A percentile compares a stretch with the other conserved stretches of the same genome.
phyloP scores from a whole-genome alignment of 2,797 vertebrate genomes.

The Podargus strigoides region DNA sequence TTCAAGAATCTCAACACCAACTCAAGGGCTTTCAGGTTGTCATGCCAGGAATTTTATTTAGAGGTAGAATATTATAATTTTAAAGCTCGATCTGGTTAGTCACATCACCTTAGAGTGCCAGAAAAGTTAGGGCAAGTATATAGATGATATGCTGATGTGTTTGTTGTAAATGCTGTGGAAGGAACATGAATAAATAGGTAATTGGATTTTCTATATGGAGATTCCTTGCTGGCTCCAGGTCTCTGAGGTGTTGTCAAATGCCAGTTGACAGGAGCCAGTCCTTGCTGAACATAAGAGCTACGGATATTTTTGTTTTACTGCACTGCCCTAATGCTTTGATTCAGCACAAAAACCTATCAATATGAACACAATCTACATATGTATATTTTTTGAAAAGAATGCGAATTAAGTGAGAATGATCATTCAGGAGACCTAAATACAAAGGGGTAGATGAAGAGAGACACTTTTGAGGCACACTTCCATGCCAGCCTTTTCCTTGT shows the following conservation, averaged over 20 bases:
- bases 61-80: background rate
- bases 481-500: background rate
- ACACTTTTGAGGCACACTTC: background rate
- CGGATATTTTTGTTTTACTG: background rate
- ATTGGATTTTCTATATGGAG: background rate
- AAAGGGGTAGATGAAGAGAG: background rate
- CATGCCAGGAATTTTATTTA: background rate
- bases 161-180: background rate
- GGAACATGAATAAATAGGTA: background rate
- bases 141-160: background rate
- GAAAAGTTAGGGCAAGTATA: background rate
- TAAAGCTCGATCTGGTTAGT: background rate
- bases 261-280: background rate
- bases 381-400: background rate
- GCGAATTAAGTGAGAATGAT: background rate
- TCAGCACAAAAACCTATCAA: background rate
- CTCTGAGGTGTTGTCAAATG: background rate
- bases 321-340: background rate
- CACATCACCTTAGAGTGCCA: background rate
- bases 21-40: background rate
- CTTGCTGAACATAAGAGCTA: background rate
- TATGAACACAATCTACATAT: no score
- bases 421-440: background rate
- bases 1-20: background rate
- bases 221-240: background rate